phyloP scores from a whole-genome alignment of 2,888 invertebrate species.

The Dasysyrphus tricinctus region DNA sequence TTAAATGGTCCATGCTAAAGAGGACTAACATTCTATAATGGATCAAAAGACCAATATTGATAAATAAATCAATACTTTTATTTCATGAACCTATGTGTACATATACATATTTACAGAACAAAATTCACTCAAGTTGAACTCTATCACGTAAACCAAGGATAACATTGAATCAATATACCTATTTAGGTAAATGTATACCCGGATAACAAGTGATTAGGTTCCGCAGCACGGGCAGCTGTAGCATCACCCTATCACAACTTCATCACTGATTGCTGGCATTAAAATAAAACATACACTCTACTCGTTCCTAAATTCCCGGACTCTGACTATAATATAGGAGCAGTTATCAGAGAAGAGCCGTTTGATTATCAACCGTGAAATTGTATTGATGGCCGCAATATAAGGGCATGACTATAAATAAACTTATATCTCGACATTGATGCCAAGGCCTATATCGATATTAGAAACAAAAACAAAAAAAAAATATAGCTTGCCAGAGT shows the following conservation, averaged over 20 bases:
- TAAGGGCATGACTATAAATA: conserved; percentile 74
- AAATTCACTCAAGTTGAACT: conserved; percentile 58
- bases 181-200: neutral
- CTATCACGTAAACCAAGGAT: conserved; percentile 43
- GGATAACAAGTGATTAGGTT: conserved; percentile 42
- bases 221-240: neutral
- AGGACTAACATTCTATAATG: conserved; percentile 67
- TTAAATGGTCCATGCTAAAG: conserved; percentile 66
- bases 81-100: too few species aligned
- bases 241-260: neutral
- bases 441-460: neutral
- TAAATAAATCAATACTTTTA: conserved; percentile 42
- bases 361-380: conserved; percentile 75
- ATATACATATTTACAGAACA: neutral
- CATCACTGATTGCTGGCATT: conserved; percentile 61
- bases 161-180: conserved; percentile 13
- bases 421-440: conserved; percentile 54
- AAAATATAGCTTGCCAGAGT: neutral
- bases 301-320: conserved; percentile 4
- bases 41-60: conserved; percentile 73
- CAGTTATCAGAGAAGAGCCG: conserved; percentile 27
- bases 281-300: conserved; percentile 62
- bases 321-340: neutral
- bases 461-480: neutral
- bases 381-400: conserved; percentile 75